phyloP scores from a whole-genome alignment of 2,797 vertebrate species.

The Enteromius fasciolatus region DNA sequence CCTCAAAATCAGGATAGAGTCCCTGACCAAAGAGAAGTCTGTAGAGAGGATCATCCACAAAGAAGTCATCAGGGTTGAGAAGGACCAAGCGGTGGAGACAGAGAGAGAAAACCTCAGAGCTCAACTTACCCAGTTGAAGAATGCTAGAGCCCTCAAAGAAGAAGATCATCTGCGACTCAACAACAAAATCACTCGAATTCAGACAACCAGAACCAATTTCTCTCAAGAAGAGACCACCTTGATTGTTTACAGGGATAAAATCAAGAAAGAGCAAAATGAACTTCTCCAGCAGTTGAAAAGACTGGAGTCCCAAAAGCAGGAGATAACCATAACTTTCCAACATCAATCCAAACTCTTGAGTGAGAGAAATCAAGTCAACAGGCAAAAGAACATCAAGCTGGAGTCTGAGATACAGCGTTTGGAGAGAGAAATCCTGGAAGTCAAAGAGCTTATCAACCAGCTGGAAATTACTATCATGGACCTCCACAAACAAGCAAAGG shows the following conservation, averaged over 20 bases:
- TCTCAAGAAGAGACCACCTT: constrained; percentile 81
- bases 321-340: constrained; percentile 80
- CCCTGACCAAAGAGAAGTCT: constrained; percentile 87
- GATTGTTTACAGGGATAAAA: constrained; percentile 70
- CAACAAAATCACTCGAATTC: constrained; percentile 77
- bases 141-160: constrained; percentile 79
- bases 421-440: constrained; percentile 85
- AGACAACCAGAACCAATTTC: constrained; percentile 75
- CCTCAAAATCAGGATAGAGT: constrained; percentile 81
- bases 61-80: constrained; percentile 92
- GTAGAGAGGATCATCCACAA: constrained; percentile 92
- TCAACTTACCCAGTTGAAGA: constrained; percentile 80
- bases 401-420: constrained; percentile 80
- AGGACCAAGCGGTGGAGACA: constrained; percentile 84
- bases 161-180: constrained; percentile 76
- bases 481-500: constrained; percentile 76
- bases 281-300: constrained; percentile 79
- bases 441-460: constrained; percentile 88
- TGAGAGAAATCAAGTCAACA: constrained; percentile 80
- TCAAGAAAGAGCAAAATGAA: constrained; percentile 79
- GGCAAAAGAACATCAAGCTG: constrained; percentile 82
- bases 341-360: constrained; percentile 84
- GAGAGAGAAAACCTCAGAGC: constrained; percentile 85
- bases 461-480: constrained; percentile 82
- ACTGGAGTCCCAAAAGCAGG: constrained; percentile 82